These are phyloP conservation scores for Psilanteris sp. DNA, from an alignment of 1,140 invertebrate species.

Conservation along the genomic window DNA sequence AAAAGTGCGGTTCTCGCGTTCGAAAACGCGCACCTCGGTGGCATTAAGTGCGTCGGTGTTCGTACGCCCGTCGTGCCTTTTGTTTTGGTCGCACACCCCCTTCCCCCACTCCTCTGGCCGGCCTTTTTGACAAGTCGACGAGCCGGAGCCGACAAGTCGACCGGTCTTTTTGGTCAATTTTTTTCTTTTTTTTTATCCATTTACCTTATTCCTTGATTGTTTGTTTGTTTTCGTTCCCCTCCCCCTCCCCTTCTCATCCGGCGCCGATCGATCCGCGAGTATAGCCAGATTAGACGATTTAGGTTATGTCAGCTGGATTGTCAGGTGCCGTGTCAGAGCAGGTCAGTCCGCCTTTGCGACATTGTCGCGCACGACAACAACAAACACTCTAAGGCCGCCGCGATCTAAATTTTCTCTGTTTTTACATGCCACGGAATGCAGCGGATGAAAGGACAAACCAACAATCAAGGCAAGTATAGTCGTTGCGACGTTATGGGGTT, in stretches of 20 bases:
- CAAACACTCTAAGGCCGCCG: conserved; percentile 64
- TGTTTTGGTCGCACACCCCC: neutral
- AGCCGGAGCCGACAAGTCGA: conserved; percentile 4
- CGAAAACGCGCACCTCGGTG: conserved; percentile 26
- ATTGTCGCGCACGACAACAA: conserved; percentile 48
- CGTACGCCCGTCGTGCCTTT: conserved; percentile 13
- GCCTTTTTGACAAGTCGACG: conserved; percentile 11
- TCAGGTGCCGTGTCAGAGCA: conserved; percentile 77
- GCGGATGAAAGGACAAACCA: conserved; percentile 95
- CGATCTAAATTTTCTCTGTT: conserved; percentile 75
- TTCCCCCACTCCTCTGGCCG: neutral
- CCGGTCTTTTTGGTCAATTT: conserved; percentile 8
- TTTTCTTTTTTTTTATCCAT: conserved; percentile 8
- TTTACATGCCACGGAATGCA: conserved; percentile 82
- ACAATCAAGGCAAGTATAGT: conserved; percentile 79
- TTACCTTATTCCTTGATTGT: too few relatives aligned
- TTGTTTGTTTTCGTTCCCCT: conserved; percentile 5
- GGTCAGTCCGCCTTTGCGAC: conserved; percentile 72
- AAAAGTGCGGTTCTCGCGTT: conserved; percentile 34
- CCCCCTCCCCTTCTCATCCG: neutral
- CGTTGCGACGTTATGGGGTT: conserved; percentile 19
- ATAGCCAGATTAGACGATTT: conserved; percentile 63
- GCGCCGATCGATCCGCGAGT: conserved; percentile 51
- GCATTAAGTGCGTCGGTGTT: conserved; percentile 5
- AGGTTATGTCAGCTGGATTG: conserved; percentile 79